phyloP scores from a whole-genome alignment of 2,113 vertebrate species.

The Nothoprocta perdicaria region DNA sequence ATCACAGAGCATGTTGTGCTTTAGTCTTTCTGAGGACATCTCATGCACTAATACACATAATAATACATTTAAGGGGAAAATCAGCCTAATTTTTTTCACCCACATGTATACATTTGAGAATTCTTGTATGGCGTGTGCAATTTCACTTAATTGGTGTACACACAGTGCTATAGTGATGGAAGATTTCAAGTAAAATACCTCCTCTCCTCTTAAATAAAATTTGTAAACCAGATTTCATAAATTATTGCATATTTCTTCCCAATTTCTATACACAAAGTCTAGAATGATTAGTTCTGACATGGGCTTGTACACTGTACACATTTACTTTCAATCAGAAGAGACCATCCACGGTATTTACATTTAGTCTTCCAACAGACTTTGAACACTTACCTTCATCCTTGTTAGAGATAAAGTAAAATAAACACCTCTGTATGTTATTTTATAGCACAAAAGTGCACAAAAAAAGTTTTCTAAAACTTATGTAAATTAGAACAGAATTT shows the following conservation, averaged over 20 bases:
- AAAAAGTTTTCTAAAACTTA: not conserved
- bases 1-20: not conserved
- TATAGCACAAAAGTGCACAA: not conserved
- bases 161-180: not conserved
- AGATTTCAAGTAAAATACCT: not conserved
- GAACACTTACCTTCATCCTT: not conserved
- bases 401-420: not conserved
- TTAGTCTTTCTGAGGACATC: not conserved
- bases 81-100: not conserved
- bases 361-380: not conserved
- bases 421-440: not conserved
- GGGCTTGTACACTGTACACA: not conserved
- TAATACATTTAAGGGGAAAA: not conserved
- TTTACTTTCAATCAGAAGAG: not conserved
- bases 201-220: not conserved
- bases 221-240: not conserved
- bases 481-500: not conserved
- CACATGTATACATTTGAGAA: not conserved
- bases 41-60: not conserved
- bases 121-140: not conserved
- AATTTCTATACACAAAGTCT: not conserved
- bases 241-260: not conserved
- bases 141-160: not conserved
- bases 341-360: not conserved
- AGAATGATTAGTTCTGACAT: not conserved